Evolutionary conservation across 1,140 invertebrate genomes (phyloP), one percentile per base, ranked within the genome.

Genomic region (Drosophila kurseongensis): DNA sequence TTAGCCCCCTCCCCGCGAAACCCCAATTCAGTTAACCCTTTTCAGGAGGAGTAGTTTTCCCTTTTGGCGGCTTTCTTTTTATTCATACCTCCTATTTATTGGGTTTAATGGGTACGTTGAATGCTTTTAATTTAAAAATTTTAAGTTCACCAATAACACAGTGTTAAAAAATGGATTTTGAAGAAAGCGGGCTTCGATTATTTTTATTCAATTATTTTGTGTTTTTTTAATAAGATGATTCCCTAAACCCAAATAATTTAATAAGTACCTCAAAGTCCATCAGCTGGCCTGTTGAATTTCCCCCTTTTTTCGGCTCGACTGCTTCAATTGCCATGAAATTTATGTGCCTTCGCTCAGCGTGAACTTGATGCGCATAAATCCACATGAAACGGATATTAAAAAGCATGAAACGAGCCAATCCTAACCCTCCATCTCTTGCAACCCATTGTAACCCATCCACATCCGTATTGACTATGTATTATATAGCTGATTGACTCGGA

Each of bases 301-400:
- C 3, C 2, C 5, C 16, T n/a, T 42, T 51, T 35, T 65, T 50
- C 36, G 45, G 36, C 29, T 61, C 32, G 23, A 47, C 54, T 65
- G 78, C 83, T 86, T 89, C 76, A 77, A 88, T 88, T 83, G 83
- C 72, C 63, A 84, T 77, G 84, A 89, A 88, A 88, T 88, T 88
- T 89, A 88, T 88, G 80, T 77, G 80, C 69, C 75, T 68, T 67
- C 75, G 84, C 83, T 71, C 83, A 88, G 84, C 83, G 80, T 76
- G 83, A 88, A 88, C 67, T 88, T 88, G 84, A 88, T 80, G 84
- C 84, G 80, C 76, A 88, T 88, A 88, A 88, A 88, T 88, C 83
- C 84, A 83, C 76, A 88, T 83, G 76, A 80, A 88, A 80, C 83
- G 83, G 84, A 88, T 88, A 88, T 88, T 88, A 88, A 88, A 88